Percentiles rank a stretch among this genome's conserved stretches.
Evolutionary conservation across 2,113 vertebrate genomes (phyloP).

Genomic region (Sturnus vulgaris): DNA sequence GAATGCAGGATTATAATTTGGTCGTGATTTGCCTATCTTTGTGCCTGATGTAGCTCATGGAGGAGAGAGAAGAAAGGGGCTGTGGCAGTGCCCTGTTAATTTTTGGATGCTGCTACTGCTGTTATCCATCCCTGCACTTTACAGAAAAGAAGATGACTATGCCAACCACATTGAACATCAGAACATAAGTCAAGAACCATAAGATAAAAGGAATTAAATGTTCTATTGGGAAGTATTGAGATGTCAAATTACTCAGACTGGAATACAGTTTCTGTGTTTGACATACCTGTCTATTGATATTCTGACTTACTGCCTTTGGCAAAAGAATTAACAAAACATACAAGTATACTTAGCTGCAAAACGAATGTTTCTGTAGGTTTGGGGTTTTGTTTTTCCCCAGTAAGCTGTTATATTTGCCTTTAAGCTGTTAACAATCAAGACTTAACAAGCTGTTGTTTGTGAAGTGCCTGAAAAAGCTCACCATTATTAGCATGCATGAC

Average conservation of each 20-base stretch:
- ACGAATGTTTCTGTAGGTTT: not conserved
- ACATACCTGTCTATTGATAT: conserved; percentile 3
- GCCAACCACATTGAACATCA: not conserved
- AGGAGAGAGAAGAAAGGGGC: not conserved
- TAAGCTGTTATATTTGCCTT: conserved; percentile 28
- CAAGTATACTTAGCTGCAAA: conserved; percentile 14
- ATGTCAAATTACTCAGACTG: not conserved
- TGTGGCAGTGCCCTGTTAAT: not conserved
- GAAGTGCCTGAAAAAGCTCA: conserved; percentile 8
- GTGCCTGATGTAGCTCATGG: not conserved
- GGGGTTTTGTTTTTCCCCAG: not conserved
- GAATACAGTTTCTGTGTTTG: not conserved
- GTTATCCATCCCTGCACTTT: not conserved
- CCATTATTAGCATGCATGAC: not conserved
- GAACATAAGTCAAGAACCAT: not conserved
- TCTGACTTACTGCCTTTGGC: not conserved
- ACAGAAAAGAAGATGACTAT: not conserved
- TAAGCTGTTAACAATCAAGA: conserved; percentile 24
- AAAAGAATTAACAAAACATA: not conserved
- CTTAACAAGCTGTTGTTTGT: conserved; percentile 14
- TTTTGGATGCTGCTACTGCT: not conserved
- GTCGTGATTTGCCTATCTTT: not conserved
- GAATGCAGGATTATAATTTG: not conserved
- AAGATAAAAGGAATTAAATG: not conserved
- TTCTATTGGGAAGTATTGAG: not conserved